Evolutionary conservation across 1,140 invertebrate species (phyloP), one percentile per base, ranked within the genome.

Genomic region (Pseudomyrmex dendroicus): DNA sequence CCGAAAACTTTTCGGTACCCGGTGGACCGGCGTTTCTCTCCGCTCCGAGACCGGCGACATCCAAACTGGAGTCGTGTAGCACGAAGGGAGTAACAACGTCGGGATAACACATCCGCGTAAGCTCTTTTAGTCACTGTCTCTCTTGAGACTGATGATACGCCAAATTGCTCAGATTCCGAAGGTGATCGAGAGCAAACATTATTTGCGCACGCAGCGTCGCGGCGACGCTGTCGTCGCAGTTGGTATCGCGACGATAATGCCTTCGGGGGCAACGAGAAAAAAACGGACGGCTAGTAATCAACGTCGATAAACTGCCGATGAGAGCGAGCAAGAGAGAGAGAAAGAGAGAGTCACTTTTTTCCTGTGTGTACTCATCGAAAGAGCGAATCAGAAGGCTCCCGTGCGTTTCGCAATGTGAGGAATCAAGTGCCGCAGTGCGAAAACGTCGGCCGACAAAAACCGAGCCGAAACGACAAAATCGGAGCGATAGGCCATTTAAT

Each of bases 1-100:
- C 83, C 82, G 74, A 84, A 62, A 86, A 86, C 85, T 86, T 85
- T 80, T 89, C 87, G 89, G 63, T 80, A 73, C 83, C 87, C 82
- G 83, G 54, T 35, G 85, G 73, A 77, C 62, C 73, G 15, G 62
- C 48, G 73, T 77, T 76, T 83, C 84, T 83, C 73, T 83, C 63
- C 62, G 73, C 73, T 72, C 54, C 67, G 67, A 78, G 64, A 80
- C 84, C 78, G 68, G 25, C 84, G 86, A 89, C 86, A 86, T 89
- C 73, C 35, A 13, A 46, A 13, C 52, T 20, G 20, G 20, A 56
- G 52, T 70, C 64, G 63, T 35, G 35, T 17, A 48, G 17, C 64
- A 57, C 35, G 74, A 66, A 48, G 44, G 48, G 17, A 7, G 48
- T 35, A 64, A 1, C 35, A 46, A 35, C 44, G 54, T 22, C 66